A percentile compares a stretch with the other conserved stretches of the same genome.
Conservation (phyloP, 2,797 vertebrate species). For the Syngnathus acus region DNA sequence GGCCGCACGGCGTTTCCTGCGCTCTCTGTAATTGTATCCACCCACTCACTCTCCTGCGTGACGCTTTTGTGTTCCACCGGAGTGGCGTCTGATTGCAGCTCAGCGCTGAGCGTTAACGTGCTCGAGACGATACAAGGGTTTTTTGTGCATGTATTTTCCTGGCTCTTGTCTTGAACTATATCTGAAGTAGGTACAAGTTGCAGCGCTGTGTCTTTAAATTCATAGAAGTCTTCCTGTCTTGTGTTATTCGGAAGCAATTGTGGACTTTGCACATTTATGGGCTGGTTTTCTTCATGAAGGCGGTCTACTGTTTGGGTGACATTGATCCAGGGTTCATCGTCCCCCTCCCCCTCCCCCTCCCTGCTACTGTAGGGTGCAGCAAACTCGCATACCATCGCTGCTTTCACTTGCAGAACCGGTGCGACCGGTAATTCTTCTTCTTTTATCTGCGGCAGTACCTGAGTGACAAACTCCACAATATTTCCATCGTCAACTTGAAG, state of each 20-base stretch:
- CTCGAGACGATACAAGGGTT: neutral
- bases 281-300: too few relatives aligned
- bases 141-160: neutral
- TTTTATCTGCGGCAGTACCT: slow-evolving; percentile 14
- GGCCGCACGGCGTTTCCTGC: neutral
- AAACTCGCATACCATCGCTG: slow-evolving; percentile 43
- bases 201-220: slow-evolving; percentile 2
- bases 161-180: neutral
- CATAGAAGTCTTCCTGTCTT: slow-evolving; percentile 1
- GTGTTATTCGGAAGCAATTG: too few relatives aligned
- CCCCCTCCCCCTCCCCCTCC: slow-evolving; percentile 28
- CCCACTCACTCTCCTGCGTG: slow-evolving; percentile 27
- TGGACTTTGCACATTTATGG: neutral
- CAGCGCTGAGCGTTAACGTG: neutral
- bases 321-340: slow-evolving; percentile 10
- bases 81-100: slow-evolving; percentile 23
- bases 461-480: neutral
- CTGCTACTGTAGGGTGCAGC: slow-evolving; percentile 30
- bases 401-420: slow-evolving; percentile 51
- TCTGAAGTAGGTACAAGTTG: neutral
- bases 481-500: neutral
- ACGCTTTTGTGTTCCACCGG: slow-evolving; percentile 28
- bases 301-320: slow-evolving; percentile 6
- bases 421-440: slow-evolving; percentile 32
- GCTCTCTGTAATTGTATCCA: slow-evolving; percentile 27